These are phyloP conservation scores for Ploceus nigricollis DNA, from an alignment of 2,113 vertebrate genomes.

Conservation along the genomic window DNA sequence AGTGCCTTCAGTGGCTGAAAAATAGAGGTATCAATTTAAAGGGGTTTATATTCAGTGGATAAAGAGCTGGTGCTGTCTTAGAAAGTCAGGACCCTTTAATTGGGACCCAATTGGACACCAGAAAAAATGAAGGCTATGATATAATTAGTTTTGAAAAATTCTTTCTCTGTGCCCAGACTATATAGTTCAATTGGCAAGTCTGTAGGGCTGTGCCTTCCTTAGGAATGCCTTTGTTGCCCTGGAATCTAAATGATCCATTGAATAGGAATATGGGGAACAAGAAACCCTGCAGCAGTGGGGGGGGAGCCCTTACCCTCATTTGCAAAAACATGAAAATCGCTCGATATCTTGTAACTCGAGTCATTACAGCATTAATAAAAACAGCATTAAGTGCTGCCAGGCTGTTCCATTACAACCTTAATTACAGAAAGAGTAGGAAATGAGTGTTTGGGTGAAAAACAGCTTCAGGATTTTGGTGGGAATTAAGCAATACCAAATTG, in stretches of 20 bases:
- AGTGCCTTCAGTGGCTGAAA: background rate
- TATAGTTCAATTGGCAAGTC: background rate
- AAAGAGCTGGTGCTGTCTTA: background rate
- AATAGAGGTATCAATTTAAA: background rate
- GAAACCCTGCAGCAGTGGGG: background rate
- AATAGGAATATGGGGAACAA: background rate
- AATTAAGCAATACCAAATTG: background rate
- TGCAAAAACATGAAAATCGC: background rate
- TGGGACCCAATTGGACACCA: background rate
- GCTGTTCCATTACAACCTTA: background rate
- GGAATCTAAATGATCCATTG: background rate
- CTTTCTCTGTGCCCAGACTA: background rate
- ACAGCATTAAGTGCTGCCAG: background rate
- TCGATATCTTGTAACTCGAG: background rate
- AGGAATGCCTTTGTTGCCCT: background rate
- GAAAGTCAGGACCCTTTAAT: background rate
- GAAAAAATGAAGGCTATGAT: background rate
- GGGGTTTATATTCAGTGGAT: background rate
- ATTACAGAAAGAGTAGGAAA: constrained; percentile 5
- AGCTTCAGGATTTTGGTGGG: background rate
- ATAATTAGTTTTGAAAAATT: background rate
- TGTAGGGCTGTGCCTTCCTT: background rate
- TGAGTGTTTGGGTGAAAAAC: constrained; percentile 25
- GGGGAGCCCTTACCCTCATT: background rate
- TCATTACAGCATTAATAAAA: constrained; percentile 33